Percentiles rank a stretch among this genome's conserved stretches.
Evolutionary conservation across 1,140 invertebrate species (phyloP).

Genomic region (Tetragonula clypearis): DNA sequence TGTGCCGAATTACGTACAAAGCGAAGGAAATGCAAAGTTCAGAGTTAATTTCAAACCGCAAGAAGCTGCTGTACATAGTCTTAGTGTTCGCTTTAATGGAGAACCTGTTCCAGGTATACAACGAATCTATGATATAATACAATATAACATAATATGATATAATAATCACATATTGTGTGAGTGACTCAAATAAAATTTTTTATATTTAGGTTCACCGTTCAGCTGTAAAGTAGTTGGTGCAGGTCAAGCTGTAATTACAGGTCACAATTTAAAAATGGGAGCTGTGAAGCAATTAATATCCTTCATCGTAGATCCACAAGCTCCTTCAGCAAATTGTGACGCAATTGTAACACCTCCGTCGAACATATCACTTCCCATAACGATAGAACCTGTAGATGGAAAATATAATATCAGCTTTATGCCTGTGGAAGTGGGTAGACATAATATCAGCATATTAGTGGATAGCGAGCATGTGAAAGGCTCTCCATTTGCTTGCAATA

Average conservation of each 20-base stretch:
- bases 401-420: conserved; percentile 89
- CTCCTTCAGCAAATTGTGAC: conserved; percentile 80
- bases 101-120: conserved; percentile 92
- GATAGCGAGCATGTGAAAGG: conserved; percentile 92
- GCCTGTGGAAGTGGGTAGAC: conserved; percentile 92
- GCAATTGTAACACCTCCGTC: conserved; percentile 91
- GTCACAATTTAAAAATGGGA: conserved; percentile 84
- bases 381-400: conserved; percentile 84
- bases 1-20: conserved; percentile 99
- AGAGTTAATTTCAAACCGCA: conserved; percentile 98
- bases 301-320: conserved; percentile 85
- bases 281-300: conserved; percentile 83
- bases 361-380: conserved; percentile 88
- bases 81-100: conserved; percentile 98
- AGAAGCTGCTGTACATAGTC: conserved; percentile 92
- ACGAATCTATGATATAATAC: background rate
- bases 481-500: conserved; percentile 96
- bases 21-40: conserved; percentile 97
- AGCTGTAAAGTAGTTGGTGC: conserved; percentile 89
- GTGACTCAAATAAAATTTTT: background rate
- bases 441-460: conserved; percentile 90
- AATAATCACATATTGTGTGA: background rate
- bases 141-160: no score
- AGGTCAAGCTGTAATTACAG: conserved; percentile 84
- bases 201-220: conserved; percentile 90